Evolutionary conservation across 2,888 invertebrate genomes (phyloP), one percentile per base, ranked within the genome.

Genomic region (Brachylomia viminalis): DNA sequence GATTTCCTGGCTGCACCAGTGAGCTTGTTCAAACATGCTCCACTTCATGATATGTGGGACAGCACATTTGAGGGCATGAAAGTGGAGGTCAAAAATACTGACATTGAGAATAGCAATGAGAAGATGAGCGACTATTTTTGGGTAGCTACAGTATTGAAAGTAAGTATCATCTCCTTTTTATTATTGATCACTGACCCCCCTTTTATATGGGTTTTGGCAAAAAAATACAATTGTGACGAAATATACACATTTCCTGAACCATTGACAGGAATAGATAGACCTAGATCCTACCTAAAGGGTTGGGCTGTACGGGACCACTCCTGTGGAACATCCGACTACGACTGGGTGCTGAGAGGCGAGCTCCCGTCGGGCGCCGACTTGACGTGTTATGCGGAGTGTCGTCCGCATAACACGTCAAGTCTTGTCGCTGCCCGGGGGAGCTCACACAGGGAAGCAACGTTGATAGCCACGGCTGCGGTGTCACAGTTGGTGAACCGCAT

Each of bases 101-200:
- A 99, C 95, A 98, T 98, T 93, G 98, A 98, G 89, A 98, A 98
- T 90, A 97, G 97, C 82, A 97, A 98, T 54, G 98, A 98, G 84
- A 98, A 98, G 81, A 97, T 98, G 84, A 98, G 98, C 61, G 98
- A 98, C 91, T 99, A 98, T 30, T 99, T 99, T 95, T 99, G 99
- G 99, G 99, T 99, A 64, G 99, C 99, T 23, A 98, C 98, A 66
- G 99, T 99, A 61, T 96, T 99, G 81, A 98, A 98, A 94, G 96
- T 96, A 87, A 90, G 86, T 79, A 61, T 58, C 8, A 52, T 33
- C 11, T 27, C n/a, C 0, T 20, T 52, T 7, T n/a, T 42, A 54
- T 49, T 71, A 54, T n/a, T 52, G 3, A 17, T 45, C 45, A 56
- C 38, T 27, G n/a, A n/a, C 15, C 15, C 5, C 30, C 27, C 13